Evolutionary conservation across 1,140 invertebrate genomes (phyloP).

Genomic region (Parapsyche elsis): DNA sequence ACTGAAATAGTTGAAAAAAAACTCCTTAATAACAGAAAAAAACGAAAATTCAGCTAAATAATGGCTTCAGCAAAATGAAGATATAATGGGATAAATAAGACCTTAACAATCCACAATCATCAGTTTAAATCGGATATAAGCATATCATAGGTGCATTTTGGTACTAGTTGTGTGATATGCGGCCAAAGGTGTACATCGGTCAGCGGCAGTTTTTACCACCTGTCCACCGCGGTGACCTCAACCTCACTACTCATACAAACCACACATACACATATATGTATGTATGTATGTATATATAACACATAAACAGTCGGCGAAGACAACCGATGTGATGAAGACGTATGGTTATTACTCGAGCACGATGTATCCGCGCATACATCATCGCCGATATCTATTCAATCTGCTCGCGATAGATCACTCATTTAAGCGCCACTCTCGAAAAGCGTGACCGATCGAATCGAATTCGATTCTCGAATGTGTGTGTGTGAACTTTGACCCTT

Average conservation of each 20-base stretch:
- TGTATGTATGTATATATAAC: conserved; percentile 11
- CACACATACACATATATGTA: neutral
- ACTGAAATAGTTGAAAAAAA: no score
- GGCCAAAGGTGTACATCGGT: neutral
- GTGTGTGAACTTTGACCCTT: neutral
- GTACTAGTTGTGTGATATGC: neutral
- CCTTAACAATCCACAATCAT: no score
- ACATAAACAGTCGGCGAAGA: conserved; percentile 23
- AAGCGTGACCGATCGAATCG: no score
- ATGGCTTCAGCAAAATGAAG: no score
- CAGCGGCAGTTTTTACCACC: conserved; percentile 21
- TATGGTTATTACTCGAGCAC: conserved; percentile 29
- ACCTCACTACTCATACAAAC: no score
- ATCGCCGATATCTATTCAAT: conserved; percentile 26
- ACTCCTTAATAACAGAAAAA: no score
- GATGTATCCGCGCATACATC: conserved; percentile 8
- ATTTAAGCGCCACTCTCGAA: neutral
- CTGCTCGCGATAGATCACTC: conserved; percentile 11
- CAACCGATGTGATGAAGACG: conserved; percentile 44
- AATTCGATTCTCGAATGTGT: no score
- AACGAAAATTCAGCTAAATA: no score
- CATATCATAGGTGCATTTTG: neutral
- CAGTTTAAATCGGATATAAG: no score
- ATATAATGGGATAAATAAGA: no score
- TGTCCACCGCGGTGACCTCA: conserved; percentile 12